Base-by-base conservation (phyloP, 2,888 invertebrate species). In the Diarsia rubi region DNA sequence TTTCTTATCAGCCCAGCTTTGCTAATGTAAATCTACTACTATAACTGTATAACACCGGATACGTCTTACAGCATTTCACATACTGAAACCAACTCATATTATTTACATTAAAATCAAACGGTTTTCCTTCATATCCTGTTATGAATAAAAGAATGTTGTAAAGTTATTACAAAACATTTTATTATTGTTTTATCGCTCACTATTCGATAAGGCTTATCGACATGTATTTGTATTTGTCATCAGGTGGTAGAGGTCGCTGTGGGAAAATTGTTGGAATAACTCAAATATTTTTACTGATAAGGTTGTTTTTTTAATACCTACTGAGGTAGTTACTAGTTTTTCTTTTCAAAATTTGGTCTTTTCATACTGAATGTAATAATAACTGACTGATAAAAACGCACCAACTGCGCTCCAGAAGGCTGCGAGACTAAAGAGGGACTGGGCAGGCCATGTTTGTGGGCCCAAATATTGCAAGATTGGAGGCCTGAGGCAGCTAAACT, bases 131-230 rank as follows among this genome's bases (percentile, higher is more conserved):
- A 82, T 57, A 85, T 85, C 77, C 86, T 77, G 75, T 71, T 79
- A 47, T 27, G 21, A 77, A 64, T 65, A 64, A 69, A 76, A 81
- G 37, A 72, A 77, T 82, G 52, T 75, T 52, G 70, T 67, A 76
- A 86, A 68, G 24, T 16, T 84, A 75, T 87, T 88, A 87, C 70
- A 75, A 83, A 85, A 87, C 49, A 54, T 27, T 21, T 70, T 77
- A 59, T 64, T 80, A 78, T 70, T 83, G 42, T 64, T 45, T 79
- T 88, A 82, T 88, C 85, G 71, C 19, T 63, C 19, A 75, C 77
- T 59, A 52, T 71, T 69, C 75, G 88, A 87, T 87, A 87, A 80
- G 49, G 11, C 68, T 86, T 83, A 86, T 88, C 86, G 69, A 4
- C 27, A 44, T 4, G 19, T 52, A 81, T 77, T 42, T n/a, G 5